Evolutionary conservation across 1,140 invertebrate species (phyloP).

Genomic region (Helicoverpa zea): DNA sequence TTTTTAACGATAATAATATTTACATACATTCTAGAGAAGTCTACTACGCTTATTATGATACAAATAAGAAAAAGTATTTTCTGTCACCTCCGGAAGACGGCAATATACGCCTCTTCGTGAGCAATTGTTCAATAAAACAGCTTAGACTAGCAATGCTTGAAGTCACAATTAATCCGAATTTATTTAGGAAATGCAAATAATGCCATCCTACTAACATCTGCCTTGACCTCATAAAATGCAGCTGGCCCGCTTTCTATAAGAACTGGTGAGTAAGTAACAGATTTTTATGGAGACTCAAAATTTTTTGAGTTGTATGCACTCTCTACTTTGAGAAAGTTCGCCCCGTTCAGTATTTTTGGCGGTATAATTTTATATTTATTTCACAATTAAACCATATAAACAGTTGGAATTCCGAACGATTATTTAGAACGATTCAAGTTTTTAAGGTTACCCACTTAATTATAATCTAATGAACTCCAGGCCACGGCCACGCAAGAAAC

Average conservation of each 20-base stretch:
- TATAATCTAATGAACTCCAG: no score
- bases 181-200: constrained; percentile 38
- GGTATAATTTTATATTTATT: no score
- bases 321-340: constrained; percentile 30
- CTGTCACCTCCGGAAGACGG: constrained; percentile 15
- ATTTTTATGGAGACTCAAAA: constrained; percentile 1
- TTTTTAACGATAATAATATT: constrained; percentile 8
- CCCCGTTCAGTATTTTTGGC: not conserved
- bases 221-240: constrained; percentile 19
- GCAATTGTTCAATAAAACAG: constrained; percentile 36
- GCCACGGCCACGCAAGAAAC: not conserved
- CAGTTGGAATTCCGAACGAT: no score
- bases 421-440: no score
- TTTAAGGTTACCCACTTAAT: no score
- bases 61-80: constrained; percentile 38
- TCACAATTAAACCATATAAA: no score
- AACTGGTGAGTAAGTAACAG: not conserved
- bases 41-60: not conserved
- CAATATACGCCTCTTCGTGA: constrained; percentile 29
- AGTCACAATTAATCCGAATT: constrained; percentile 37
- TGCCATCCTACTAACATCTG: constrained; percentile 2
- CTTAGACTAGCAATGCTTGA: constrained; percentile 8
- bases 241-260: constrained; percentile 15
- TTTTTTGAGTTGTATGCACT: not conserved
- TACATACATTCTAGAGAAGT: not conserved